phyloP scores from a whole-genome alignment of 2,888 invertebrate species.

The Lysandra coridon region DNA sequence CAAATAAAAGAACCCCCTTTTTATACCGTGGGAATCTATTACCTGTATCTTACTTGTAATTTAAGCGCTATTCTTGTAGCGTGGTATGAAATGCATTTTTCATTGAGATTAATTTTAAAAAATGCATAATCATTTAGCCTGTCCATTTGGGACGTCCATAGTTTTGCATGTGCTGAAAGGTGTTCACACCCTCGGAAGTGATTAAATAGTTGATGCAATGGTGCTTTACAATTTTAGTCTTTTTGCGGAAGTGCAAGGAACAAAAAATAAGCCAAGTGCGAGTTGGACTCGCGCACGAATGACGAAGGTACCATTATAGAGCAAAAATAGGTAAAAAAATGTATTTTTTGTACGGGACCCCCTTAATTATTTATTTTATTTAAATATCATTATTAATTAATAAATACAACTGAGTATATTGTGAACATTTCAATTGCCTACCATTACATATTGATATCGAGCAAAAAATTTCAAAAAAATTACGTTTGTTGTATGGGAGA shows the following conservation, averaged over 20 bases:
- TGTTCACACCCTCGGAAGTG: neutral
- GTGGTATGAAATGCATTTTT: constrained; percentile 23
- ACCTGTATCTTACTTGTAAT: constrained; percentile 53
- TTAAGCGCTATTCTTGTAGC: constrained; percentile 34
- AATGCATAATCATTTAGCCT: constrained; percentile 24
- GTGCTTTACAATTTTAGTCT: neutral
- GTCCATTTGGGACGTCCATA: neutral
- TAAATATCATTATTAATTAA: too few relatives aligned
- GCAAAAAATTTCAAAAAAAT: too few relatives aligned
- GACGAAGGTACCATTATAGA: too few relatives aligned
- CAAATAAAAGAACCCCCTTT: constrained; percentile 59
- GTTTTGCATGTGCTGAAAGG: neutral
- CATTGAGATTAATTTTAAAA: constrained; percentile 57
- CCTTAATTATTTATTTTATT: too few relatives aligned
- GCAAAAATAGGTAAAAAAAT: too few relatives aligned
- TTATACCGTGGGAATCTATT: constrained; percentile 69
- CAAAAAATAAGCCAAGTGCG: neutral
- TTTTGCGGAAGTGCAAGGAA: neutral
- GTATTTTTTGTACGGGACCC: too few relatives aligned
- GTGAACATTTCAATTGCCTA: too few relatives aligned
- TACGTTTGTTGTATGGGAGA: too few relatives aligned
- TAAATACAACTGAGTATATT: too few relatives aligned
- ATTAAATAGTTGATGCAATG: neutral
- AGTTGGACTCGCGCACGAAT: too few relatives aligned
- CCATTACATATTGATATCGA: too few relatives aligned